Evolutionary conservation across 2,797 vertebrate species (phyloP).

Genomic region (Enteromius radiatus): DNA sequence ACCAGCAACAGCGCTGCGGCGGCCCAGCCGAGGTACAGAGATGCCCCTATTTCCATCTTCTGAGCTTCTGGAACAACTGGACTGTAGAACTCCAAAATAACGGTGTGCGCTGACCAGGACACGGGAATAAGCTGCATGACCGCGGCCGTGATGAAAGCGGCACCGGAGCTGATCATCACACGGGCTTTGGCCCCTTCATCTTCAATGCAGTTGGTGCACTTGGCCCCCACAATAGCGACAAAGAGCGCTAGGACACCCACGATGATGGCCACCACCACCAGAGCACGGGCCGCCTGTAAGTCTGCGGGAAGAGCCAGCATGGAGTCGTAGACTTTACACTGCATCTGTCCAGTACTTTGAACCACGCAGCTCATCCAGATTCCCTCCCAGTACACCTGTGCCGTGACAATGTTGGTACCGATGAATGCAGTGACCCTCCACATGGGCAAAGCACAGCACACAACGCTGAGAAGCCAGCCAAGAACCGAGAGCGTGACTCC

Average conservation of each 20-base stretch:
- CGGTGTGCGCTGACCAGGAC: slow-evolving; percentile 91
- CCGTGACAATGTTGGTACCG: slow-evolving; percentile 88
- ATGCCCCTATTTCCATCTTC: slow-evolving; percentile 91
- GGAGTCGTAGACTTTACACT: slow-evolving; percentile 89
- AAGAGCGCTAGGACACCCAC: slow-evolving; percentile 83
- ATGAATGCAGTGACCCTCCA: slow-evolving; percentile 92
- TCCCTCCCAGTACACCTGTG: slow-evolving; percentile 88
- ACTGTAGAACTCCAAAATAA: slow-evolving; percentile 91
- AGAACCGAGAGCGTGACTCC: slow-evolving; percentile 82
- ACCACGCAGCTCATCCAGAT: slow-evolving; percentile 91
- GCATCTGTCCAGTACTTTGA: slow-evolving; percentile 92
- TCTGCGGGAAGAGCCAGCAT: slow-evolving; percentile 85
- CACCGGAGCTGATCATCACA: slow-evolving; percentile 85
- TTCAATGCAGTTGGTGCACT: slow-evolving; percentile 94
- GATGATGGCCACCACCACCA: slow-evolving; percentile 84
- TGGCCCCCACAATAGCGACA: slow-evolving; percentile 86
- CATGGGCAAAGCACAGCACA: slow-evolving; percentile 88
- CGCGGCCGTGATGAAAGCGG: slow-evolving; percentile 80
- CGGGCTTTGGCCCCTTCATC: slow-evolving; percentile 87
- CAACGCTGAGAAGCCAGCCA: slow-evolving; percentile 85
- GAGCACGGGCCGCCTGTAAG: slow-evolving; percentile 88
- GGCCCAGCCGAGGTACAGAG: slow-evolving; percentile 90
- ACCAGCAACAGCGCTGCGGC: slow-evolving; percentile 81
- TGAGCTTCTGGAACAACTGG: slow-evolving; percentile 73
- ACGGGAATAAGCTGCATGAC: slow-evolving; percentile 86